Evolutionary conservation across 2,888 invertebrate species (phyloP).

Genomic region (Spatulosminthurus flaviceps): DNA sequence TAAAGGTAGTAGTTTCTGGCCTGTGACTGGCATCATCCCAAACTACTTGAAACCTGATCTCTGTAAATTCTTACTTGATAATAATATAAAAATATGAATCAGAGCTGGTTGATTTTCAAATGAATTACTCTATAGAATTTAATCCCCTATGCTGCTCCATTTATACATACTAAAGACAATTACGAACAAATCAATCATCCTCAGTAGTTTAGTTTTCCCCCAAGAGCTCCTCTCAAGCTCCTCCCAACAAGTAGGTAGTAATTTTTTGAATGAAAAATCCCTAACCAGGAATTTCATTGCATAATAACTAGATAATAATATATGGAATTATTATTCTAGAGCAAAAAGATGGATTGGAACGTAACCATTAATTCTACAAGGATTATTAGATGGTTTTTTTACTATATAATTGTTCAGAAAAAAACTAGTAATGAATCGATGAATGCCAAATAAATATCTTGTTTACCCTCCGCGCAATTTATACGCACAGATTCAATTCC

Average conservation of each 20-base stretch:
- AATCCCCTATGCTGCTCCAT: too few species aligned
- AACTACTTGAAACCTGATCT: conserved; percentile 38
- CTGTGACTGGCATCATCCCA: conserved; percentile 42
- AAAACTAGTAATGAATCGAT: conserved; percentile 8
- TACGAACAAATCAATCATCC: too few species aligned
- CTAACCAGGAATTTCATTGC: neutral
- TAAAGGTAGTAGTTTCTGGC: conserved; percentile 30
- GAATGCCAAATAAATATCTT: neutral
- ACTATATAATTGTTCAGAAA: too few species aligned
- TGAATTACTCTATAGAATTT: neutral
- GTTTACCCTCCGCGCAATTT: neutral
- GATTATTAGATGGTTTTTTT: neutral
- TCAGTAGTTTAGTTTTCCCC: neutral
- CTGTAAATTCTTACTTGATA: too few species aligned
- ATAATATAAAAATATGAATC: conserved; percentile 8
- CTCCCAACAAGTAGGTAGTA: neutral
- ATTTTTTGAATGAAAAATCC: neutral
- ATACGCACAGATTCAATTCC: too few species aligned
- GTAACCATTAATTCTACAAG: neutral
- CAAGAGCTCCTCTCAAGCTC: too few species aligned
- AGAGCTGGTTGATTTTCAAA: conserved; percentile 29
- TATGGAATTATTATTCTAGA: neutral
- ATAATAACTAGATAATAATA: conserved; percentile 14
- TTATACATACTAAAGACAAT: too few species aligned
- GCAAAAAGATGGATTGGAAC: neutral